These are phyloP conservation scores for Drosophila koepferae DNA, from an alignment of 2,888 invertebrate genomes.

Conservation along the genomic window DNA sequence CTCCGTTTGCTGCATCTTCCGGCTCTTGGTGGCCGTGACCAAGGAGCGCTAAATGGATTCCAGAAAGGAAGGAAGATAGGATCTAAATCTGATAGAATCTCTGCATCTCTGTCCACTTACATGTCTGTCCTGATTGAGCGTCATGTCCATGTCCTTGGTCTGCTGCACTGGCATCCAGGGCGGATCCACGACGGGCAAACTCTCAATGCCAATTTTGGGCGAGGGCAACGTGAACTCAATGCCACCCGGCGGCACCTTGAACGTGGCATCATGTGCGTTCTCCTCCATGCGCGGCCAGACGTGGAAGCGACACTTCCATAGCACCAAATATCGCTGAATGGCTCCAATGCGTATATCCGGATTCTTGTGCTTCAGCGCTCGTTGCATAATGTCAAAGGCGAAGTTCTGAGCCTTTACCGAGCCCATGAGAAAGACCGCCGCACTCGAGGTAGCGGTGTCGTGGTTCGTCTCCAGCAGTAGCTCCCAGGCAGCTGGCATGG, in stretches of 20 bases:
- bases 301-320: constrained; percentile 99
- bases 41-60: constrained; percentile 90
- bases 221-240: constrained; percentile 99
- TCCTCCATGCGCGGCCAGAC: constrained; percentile 99
- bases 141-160: constrained; percentile 99
- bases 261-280: constrained; percentile 94
- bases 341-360: constrained; percentile 93
- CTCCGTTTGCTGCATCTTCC: constrained; percentile 99
- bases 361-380: constrained; percentile 93
- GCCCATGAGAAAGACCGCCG: constrained; percentile 95
- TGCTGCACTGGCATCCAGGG: constrained; percentile 99
- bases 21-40: constrained; percentile 99
- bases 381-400: constrained; percentile 95
- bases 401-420: constrained; percentile 96
- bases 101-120: constrained; percentile 86
- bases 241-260: constrained; percentile 99
- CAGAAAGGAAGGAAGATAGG: constrained; percentile 4
- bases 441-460: constrained; percentile 93
- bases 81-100: no score
- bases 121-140: constrained; percentile 98
- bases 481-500: constrained; percentile 97
- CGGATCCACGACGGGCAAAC: constrained; percentile 97
- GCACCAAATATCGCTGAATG: constrained; percentile 94
- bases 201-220: constrained; percentile 98
- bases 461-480: constrained; percentile 95